Base-by-base conservation (phyloP, 2,113 vertebrate genomes). In the Cyprinodon tularosa region DNA sequence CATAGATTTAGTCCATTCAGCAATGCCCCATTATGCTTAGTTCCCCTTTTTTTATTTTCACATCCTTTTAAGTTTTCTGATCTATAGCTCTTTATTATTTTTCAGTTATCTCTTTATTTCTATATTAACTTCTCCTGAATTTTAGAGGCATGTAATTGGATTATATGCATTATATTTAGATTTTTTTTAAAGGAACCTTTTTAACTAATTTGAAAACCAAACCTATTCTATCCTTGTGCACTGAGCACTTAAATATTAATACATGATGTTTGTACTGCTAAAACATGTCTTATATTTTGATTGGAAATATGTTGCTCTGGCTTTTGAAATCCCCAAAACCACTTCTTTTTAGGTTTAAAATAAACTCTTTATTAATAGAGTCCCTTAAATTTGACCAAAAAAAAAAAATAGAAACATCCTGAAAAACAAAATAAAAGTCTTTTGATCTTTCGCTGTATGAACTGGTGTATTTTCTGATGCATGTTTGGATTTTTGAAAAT, bases 1-100 rank as follows among this genome's bases (percentile, higher is more conserved):
- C 61, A 53, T 72, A 61, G 17, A 68, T 81, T 68, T 12, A 72
- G 78, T 78, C 63, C 64, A 38, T 69, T 86, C 76, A 86, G 71
- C 80, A 68, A 45, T 40, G 47, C 68, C 12, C 29, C 29, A 38
- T 65, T 77, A 37, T 38, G 5, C 63, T 60, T 50, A 12, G 38
- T 62, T 17, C 8, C 40, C 45, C 50, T 13, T 39, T 47, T 42
- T 47, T 8, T 15, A 20, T 0, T 7, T 4, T n/a, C 38, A 12
- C 3, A 15, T 45, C 62, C 40, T 20, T 68, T 11, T 14, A 59
- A 15, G 8, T 63, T 63, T n/a, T 66, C 14, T 38, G 17, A 12
- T 37, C 14, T 20, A 17, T n/a, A 20, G 9, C 39, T 63, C 14
- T 1, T 5, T 63, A 37, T 8, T 14, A 36, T 20, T 20, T 57